Base-by-base conservation (phyloP, 64 coral and sea anemone genomes). In the Trachythela sp. region DNA sequence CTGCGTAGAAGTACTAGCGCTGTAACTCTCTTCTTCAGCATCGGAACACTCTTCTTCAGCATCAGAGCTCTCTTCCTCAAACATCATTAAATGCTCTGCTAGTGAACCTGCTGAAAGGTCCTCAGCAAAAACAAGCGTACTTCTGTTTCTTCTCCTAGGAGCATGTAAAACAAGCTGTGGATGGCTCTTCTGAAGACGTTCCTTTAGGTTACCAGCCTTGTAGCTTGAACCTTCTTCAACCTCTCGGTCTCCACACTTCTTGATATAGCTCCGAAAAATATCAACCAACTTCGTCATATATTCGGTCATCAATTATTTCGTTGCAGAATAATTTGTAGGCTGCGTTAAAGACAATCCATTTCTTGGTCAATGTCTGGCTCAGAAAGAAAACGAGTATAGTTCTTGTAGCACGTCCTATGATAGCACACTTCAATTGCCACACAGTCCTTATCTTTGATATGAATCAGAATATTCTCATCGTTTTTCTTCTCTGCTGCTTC, bases 141-240 rank as follows among this genome's bases (percentile, higher is more conserved):
- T 80, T 80, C 75, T 80, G 75, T 80, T 80, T 80, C 75, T 9
- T 80, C 75, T 80, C 32, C 32, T 29, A 11, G 75, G 75, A 36
- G 34, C 8, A 80, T 80, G 75, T 10, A 77, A 77, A 77, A 77
- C 71, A 35, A 77, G 71, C 5, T 77, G 71, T 35, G 31, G 71
- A 77, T 77, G 71, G 71, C 71, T 77, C 24, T 77, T 77, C 71
- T 77, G 71, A 33, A 77, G 71, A 77, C 71, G 71, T 5, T 77
- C 26, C 31, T 77, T 77, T 35, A 77, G 71, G 71, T 33, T 36
- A 77, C 71, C 6, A 35, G 13, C 36, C 31, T 77, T 77, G 71
- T 77, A 77, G 3, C 71, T 77, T 77, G 71, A 77, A 39, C 36
- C 29, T 39, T 77, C 71, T 77, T 77, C 71, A 59, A 4, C 54